phyloP scores from a whole-genome alignment of 1,140 invertebrate species.

The Penaeus japonicus region DNA sequence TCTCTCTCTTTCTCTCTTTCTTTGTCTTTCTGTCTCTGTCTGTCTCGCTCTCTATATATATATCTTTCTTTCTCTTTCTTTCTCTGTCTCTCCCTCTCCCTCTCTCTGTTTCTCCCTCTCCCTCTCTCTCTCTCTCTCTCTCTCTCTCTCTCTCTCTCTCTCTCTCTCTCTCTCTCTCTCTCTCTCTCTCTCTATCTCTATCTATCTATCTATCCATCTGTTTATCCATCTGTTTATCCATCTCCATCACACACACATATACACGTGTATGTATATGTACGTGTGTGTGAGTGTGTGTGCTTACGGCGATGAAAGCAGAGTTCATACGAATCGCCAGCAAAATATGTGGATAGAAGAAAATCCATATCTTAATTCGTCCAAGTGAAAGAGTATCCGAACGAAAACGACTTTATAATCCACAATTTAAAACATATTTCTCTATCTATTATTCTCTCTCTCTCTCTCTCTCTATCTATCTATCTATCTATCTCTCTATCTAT shows the following conservation, averaged over 20 bases:
- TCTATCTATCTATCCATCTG: background rate
- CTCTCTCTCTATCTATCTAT: too few relatives aligned
- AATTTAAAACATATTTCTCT: too few relatives aligned
- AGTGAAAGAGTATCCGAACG: too few relatives aligned
- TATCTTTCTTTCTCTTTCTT: background rate
- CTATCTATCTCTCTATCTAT: too few relatives aligned
- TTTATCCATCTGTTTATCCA: background rate
- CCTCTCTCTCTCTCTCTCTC: slow-evolving; percentile 4
- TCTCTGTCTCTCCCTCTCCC: background rate
- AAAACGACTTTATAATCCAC: too few relatives aligned
- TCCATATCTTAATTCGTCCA: too few relatives aligned
- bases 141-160: background rate
- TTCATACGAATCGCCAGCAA: too few relatives aligned
- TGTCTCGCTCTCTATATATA: background rate
- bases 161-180: background rate
- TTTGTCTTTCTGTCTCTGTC: background rate
- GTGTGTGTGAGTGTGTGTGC: too few relatives aligned
- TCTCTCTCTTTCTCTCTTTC: background rate
- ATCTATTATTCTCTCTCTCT: too few relatives aligned
- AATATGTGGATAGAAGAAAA: too few relatives aligned
- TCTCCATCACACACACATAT: background rate
- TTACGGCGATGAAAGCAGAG: too few relatives aligned
- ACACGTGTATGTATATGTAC: too few relatives aligned
- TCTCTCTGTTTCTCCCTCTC: background rate
- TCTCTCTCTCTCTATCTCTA: background rate